Evolutionary conservation across 2,113 vertebrate species (phyloP).

Genomic region (Tragelaphus strepsiceros): DNA sequence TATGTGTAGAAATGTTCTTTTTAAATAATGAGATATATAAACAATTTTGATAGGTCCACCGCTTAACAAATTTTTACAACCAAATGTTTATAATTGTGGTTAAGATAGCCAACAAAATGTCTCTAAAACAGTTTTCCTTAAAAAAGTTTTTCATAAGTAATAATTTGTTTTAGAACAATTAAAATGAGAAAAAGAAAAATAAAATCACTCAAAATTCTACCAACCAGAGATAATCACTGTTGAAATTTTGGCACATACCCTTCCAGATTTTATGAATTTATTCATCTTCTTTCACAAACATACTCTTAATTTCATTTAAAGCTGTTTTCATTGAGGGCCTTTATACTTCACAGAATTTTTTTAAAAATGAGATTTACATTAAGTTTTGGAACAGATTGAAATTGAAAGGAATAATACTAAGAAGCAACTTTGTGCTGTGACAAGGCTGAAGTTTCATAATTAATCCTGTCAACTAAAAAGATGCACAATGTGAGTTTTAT

Average conservation of each 20-base stretch:
- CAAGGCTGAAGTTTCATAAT: background rate
- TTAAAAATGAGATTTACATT: background rate
- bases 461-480: background rate
- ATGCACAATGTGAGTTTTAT: background rate
- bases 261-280: background rate
- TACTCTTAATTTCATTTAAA: background rate
- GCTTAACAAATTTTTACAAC: background rate
- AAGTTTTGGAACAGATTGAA: background rate
- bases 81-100: background rate
- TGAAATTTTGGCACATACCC: background rate
- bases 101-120: constrained; percentile 24
- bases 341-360: background rate
- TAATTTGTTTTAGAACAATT: constrained; percentile 11
- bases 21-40: background rate
- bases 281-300: background rate
- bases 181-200: background rate
- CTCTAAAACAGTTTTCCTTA: background rate
- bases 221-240: background rate
- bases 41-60: background rate
- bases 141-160: background rate
- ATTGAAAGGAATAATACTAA: background rate
- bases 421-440: background rate
- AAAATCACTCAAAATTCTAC: background rate
- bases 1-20: background rate
- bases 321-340: background rate